These are phyloP conservation scores for Thalassaphorura encarpata DNA, from an alignment of 1,140 invertebrate genomes.

Conservation along the genomic window DNA sequence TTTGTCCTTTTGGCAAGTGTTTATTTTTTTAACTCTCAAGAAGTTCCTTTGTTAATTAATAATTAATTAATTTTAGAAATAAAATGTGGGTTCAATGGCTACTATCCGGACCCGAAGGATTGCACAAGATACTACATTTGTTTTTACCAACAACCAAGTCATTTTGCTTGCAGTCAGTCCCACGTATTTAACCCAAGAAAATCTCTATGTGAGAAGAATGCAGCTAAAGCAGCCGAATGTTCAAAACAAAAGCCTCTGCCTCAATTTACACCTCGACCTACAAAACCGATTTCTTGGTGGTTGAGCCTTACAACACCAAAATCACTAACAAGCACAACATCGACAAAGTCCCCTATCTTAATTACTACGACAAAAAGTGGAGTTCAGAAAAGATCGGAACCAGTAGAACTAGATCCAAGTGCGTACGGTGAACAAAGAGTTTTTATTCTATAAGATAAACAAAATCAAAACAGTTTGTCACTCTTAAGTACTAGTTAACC, in stretches of 20 bases:
- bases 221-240: neutral
- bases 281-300: neutral
- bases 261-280: neutral
- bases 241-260: neutral
- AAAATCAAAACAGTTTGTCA: too few species aligned
- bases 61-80: slow-evolving; percentile 13
- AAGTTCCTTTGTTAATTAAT: neutral
- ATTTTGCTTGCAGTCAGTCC: slow-evolving; percentile 6
- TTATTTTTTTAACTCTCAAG: neutral
- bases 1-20: slow-evolving; percentile 21
- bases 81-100: slow-evolving; percentile 16
- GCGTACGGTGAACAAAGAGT: neutral
- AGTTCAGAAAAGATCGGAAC: neutral
- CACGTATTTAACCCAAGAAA: neutral
- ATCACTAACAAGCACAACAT: neutral
- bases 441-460: neutral
- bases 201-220: neutral
- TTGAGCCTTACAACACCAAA: neutral
- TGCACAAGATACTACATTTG: slow-evolving; percentile 29
- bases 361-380: neutral
- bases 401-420: neutral
- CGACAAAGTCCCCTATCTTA: neutral
- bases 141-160: slow-evolving; percentile 17
- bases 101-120: slow-evolving; percentile 23
- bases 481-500: too few species aligned